Conservation (phyloP, 2,113 vertebrate species). For the Mus musculus region GRCm39 chr8:118639501-118640000, state of each 20-base stretch:
- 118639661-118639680: background rate
- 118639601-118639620: background rate
- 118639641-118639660: background rate
- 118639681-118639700: background rate
- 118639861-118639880: background rate
- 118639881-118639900: background rate
- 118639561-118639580: background rate
- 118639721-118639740: background rate
- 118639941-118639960: background rate
- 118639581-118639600: background rate
- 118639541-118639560: background rate
- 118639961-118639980: background rate
- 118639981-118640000: background rate
- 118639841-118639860: background rate
- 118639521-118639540: background rate
- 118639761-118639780: background rate
- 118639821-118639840: background rate
- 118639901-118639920: background rate
- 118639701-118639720: background rate
- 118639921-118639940: background rate
- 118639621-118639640: background rate
- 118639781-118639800: background rate
- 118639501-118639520: background rate
- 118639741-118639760: conserved; percentile 21
- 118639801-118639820: too few species aligned